A percentile compares a stretch with the other conserved stretches of the same genome.
phyloP scores from a whole-genome alignment of 92 coral and sea anemone species.

The Scolanthus callimorphus region DNA sequence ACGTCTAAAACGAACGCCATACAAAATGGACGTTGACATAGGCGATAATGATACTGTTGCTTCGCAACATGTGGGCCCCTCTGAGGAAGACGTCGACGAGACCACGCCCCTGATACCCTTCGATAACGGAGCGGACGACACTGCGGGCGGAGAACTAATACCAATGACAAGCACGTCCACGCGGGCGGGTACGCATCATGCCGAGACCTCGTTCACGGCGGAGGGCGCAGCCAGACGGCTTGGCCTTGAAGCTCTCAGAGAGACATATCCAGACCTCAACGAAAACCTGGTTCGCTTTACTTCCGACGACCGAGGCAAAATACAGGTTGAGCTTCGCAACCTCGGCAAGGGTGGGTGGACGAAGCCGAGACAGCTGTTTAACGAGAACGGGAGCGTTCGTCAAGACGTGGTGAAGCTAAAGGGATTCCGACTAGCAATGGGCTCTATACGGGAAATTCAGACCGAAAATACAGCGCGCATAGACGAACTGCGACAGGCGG shows the following conservation, averaged over 20 bases:
- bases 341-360: constrained; percentile 1
- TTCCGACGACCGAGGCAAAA: background rate
- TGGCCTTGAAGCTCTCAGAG: background rate
- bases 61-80: too few species aligned
- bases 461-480: background rate
- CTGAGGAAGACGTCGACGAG: background rate
- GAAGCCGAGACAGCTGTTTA: constrained; percentile 1
- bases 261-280: constrained; percentile 1
- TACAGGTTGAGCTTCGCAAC: background rate
- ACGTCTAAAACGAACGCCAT: constrained; percentile 2
- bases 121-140: too few species aligned
- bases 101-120: constrained; percentile 1
- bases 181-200: background rate
- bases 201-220: background rate
- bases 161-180: constrained; percentile 3
- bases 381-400: background rate
- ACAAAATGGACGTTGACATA: background rate
- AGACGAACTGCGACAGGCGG: background rate
- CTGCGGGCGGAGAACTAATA: background rate
- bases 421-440: background rate
- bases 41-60: background rate
- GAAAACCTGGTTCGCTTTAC: background rate
- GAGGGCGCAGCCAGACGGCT: background rate
- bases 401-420: background rate
- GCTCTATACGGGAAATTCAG: background rate